These are phyloP conservation scores for Actinopyga echinites DNA, from an alignment of 53 echinoderm and acorn worm genomes.

Conservation along the genomic window DNA sequence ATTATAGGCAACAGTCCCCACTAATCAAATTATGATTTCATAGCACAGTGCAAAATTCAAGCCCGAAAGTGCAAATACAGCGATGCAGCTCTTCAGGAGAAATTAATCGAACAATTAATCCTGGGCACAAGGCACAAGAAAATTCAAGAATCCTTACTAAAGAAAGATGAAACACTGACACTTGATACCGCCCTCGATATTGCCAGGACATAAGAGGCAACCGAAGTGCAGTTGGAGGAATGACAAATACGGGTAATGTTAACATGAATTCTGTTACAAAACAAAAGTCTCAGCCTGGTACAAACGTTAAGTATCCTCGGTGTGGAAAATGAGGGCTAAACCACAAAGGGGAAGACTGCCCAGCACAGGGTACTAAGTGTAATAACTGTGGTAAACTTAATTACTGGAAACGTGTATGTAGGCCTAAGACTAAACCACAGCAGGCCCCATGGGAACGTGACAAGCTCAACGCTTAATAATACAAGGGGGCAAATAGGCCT, in stretches of 20 bases:
- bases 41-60: conserved; percentile 39
- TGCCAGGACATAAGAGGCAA: conserved; percentile 58
- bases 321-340: background rate
- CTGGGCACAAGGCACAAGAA: conserved; percentile 60
- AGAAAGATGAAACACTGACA: conserved; percentile 52
- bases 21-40: conserved; percentile 56
- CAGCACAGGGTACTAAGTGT: conserved; percentile 15
- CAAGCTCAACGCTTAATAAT: background rate
- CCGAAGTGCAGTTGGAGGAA: conserved; percentile 39
- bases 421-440: background rate
- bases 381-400: background rate
- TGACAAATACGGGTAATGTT: background rate
- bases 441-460: background rate
- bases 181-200: conserved; percentile 55
- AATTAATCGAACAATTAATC: conserved; percentile 58
- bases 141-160: conserved; percentile 53
- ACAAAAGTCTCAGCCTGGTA: background rate
- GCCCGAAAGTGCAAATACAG: conserved; percentile 57
- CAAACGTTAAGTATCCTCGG: background rate
- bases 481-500: background rate
- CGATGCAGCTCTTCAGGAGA: conserved; percentile 37
- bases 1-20: conserved; percentile 30
- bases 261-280: conserved; percentile 49
- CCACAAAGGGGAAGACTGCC: background rate
- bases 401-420: conserved; percentile 17